Base-by-base conservation (phyloP, 2,113 vertebrate species). In the Oceanites oceanicus region DNA sequence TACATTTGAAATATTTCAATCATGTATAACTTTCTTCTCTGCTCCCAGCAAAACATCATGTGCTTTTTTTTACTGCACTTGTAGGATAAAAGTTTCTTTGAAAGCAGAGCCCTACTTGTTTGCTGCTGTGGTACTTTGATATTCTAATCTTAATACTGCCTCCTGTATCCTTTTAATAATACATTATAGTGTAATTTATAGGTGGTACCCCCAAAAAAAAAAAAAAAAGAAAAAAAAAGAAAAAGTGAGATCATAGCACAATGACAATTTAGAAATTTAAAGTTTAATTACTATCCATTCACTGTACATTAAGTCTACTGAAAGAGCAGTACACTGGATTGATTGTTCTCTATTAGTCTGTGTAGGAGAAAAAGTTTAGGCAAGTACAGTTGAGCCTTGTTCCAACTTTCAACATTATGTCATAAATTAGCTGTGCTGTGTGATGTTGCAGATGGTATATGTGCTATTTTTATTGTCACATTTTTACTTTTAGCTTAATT, bases 251-350 rank as follows among this genome's bases (percentile, higher is more conserved):
- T 85, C 36, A 84, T 55, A 84, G 36, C 40, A 80, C 66, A 94
- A 71, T 92, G 95, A 44, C 29, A 70, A 34, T 91, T 94, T 91
- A 82, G 72, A 87, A 90, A 94, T 91, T 79, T 86, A 67, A 70
- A 94, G 38, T 88, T 78, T 95, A 95, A 94, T 96, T 96, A 58
- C 56, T 73, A 15, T 80, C 49, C 25, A 82, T 94, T 94, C 83
- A 76, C 20, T 85, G 63, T 91, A 82, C 59, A 73, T 82, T 92
- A 94, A 86, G 17, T 82, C 65, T 87, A 85, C 34, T 82, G 66
- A 95, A 96, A 90, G 42, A 87, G 29, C 49, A 94, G 20, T 81
- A 82, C 52, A 91, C 30, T 85, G 73, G 58, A 85, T 91, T 87
- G 76, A 96, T 94, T 92, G 56, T 94, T 94, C 70, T 81, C 38